Evolutionary conservation across 2,113 vertebrate genomes (phyloP).

Genomic region (Saccopteryx bilineata): DNA sequence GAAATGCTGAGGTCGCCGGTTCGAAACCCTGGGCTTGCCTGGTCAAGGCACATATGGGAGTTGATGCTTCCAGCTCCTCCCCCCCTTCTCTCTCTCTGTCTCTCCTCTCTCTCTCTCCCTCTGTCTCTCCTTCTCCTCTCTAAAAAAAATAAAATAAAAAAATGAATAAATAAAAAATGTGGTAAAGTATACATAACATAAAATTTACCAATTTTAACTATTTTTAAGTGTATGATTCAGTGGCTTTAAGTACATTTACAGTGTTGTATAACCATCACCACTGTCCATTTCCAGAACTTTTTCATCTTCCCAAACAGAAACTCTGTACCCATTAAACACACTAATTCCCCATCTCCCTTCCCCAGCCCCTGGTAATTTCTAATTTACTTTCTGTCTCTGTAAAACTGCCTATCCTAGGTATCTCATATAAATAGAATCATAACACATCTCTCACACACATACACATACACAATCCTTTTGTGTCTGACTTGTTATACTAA

Average conservation of each 20-base stretch:
- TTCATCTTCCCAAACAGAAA: not conserved
- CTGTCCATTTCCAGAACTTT: not conserved
- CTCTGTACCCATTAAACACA: not conserved
- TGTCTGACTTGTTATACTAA: not conserved
- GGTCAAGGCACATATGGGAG: too few relatives aligned
- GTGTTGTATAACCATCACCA: not conserved
- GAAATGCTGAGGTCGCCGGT: too few relatives aligned
- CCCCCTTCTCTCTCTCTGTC: too few relatives aligned
- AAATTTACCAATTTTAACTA: not conserved
- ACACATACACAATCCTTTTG: not conserved
- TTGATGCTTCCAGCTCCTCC: too few relatives aligned
- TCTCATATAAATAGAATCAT: not conserved
- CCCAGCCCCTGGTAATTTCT: not conserved
- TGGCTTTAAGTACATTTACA: not conserved
- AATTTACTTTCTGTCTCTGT: too few relatives aligned
- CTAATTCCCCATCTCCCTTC: not conserved
- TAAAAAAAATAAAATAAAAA: too few relatives aligned
- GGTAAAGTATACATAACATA: not conserved
- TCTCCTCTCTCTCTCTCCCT: too few relatives aligned
- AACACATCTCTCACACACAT: not conserved
- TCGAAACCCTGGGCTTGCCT: too few relatives aligned
- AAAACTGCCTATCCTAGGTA: not conserved
- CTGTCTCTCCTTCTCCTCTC: too few relatives aligned
- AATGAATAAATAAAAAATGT: not conserved
- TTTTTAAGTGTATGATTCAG: not conserved